Evolutionary conservation across 2,113 vertebrate genomes (phyloP), one percentile per base, ranked within the genome.

Genomic region (Alligator mississippiensis): DNA sequence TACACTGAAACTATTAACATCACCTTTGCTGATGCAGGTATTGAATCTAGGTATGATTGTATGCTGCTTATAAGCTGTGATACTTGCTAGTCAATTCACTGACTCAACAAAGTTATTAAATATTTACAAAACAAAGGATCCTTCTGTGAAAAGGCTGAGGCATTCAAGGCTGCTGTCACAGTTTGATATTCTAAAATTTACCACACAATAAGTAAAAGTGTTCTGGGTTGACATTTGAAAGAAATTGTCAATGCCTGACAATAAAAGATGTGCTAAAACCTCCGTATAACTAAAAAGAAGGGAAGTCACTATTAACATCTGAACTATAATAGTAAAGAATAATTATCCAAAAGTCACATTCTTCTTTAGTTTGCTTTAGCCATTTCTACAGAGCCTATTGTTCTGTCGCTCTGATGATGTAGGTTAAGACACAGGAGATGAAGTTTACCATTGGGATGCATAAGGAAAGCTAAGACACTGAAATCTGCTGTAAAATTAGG

Each of bases 401-500:
- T 84, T 96, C 81, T 79, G 86, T 91, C 80, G 66, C 79, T 95
- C 78, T 93, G 94, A 95, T 77, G 81, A 97, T 95, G 90, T 82
- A 88, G 89, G 85, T 86, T 96, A 93, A 96, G 90, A 87, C 82
- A 90, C 88, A 84, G 87, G 95, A 96, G 91, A 95, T 28, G 38
- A 64, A 59, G 17, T 27, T 54, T n/a, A 74, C 59, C 16, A 57
- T n/a, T 80, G 54, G 47, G 66, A 63, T 81, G 59, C 70, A 59
- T 91, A 77, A 84, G 82, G 88, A 95, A 91, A 95, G 85, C 77
- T 82, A 90, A 92, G 84, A 76, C 80, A 93, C 76, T 90, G 83
- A 95, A 94, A 93, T 79, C 83, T 87, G 79, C 80, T 84, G 85
- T 88, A 92, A 96, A 97, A 96, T 92, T 94, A 94, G 94, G 96